These are phyloP conservation scores for Macheiramphus alcinus DNA, from an alignment of 2,113 vertebrate genomes.

Conservation along the genomic window DNA sequence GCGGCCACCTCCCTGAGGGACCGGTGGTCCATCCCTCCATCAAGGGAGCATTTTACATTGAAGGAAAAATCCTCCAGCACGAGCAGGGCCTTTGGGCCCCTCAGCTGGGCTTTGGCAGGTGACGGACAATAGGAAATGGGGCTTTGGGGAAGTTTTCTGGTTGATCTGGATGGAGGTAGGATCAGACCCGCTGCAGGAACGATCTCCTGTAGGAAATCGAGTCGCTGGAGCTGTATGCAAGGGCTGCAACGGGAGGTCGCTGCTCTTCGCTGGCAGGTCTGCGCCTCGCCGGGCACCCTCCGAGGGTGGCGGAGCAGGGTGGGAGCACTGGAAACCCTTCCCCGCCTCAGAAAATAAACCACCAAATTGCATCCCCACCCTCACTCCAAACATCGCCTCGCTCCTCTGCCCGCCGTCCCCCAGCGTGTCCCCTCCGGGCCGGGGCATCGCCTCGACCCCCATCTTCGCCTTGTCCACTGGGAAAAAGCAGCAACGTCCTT, in stretches of 20 bases:
- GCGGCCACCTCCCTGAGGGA: fast-evolving
- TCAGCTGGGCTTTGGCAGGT: not conserved
- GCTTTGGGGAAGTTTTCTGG: not conserved
- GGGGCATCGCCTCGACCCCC: not conserved
- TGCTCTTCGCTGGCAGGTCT: not conserved
- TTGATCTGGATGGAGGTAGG: not conserved
- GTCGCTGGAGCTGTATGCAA: fast-evolving
- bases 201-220: fast-evolving
- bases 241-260: not conserved
- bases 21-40: not conserved
- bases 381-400: not conserved
- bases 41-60: fast-evolving
- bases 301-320: fast-evolving
- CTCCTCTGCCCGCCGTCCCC: not conserved
- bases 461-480: not conserved
- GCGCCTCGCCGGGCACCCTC: not conserved
- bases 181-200: not conserved
- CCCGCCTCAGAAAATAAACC: not conserved
- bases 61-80: not conserved
- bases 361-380: not conserved
- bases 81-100: not conserved
- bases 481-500: not conserved
- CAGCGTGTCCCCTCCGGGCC: fast-evolving
- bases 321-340: not conserved
- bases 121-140: fast-evolving